Evolutionary conservation across 2,113 vertebrate genomes (phyloP).

Genomic region (Lepisosteus oculatus): DNA sequence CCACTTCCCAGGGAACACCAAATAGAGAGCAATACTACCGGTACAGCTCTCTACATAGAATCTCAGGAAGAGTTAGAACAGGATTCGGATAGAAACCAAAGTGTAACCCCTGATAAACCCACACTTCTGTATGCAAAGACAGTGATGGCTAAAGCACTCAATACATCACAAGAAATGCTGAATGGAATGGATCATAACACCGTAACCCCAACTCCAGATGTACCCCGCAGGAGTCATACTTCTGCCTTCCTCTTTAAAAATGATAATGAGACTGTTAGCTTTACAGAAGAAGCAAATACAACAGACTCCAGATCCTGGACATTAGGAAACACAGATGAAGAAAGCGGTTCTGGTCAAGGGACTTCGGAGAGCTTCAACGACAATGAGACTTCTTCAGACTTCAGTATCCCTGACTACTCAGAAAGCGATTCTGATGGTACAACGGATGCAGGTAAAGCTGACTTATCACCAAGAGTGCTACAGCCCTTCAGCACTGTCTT

Average conservation of each 20-base stretch:
- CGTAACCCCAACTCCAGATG: conserved; percentile 21
- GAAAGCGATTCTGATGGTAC: conserved; percentile 74
- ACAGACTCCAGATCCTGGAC: conserved; percentile 66
- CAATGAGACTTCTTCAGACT: conserved; percentile 93
- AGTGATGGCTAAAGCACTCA: conserved; percentile 31
- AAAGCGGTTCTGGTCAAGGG: conserved; percentile 86
- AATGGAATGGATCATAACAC: neutral
- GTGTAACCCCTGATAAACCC: conserved; percentile 57
- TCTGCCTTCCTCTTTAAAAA: conserved; percentile 68
- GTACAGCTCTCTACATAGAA: conserved; percentile 70
- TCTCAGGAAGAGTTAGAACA: conserved; percentile 71
- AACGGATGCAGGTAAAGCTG: conserved; percentile 80
- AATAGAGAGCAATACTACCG: conserved; percentile 69
- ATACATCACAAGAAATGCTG: conserved; percentile 12
- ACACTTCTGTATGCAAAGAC: conserved; percentile 36
- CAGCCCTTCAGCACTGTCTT: conserved; percentile 53
- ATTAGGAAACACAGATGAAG: conserved; percentile 74
- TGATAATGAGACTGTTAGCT: conserved; percentile 53
- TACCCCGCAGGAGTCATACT: conserved; percentile 45
- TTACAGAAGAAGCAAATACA: conserved; percentile 39
- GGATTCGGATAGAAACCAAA: conserved; percentile 62
- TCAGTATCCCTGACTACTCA: conserved; percentile 83
- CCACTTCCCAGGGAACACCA: conserved; percentile 55
- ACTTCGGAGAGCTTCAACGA: conserved; percentile 80
- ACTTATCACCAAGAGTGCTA: conserved; percentile 59